A percentile compares a stretch with the other conserved stretches of the same genome.
These are phyloP conservation scores for Periophthalmus modestus DNA, from an alignment of 2,113 vertebrate genomes.

Conservation along the genomic window DNA sequence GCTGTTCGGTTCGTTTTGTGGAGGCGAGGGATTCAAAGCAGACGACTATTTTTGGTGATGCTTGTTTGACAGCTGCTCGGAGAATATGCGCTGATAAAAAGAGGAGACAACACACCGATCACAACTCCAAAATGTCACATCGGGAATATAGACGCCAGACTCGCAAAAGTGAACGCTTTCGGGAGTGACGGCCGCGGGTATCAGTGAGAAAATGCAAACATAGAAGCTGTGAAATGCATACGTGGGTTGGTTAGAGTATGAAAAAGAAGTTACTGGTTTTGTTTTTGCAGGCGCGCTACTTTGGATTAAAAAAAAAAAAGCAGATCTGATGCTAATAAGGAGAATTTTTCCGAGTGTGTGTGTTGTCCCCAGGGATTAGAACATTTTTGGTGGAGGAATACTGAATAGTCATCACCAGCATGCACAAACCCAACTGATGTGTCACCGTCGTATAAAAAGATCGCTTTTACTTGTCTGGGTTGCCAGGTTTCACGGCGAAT, in stretches of 20 bases:
- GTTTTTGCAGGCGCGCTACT: too few relatives aligned
- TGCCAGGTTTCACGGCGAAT: not conserved
- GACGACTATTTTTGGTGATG: slow-evolving; percentile 41
- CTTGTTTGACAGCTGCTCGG: slow-evolving; percentile 15
- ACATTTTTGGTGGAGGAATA: not conserved
- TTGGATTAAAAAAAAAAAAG: not conserved
- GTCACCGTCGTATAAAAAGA: not conserved
- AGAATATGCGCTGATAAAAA: slow-evolving; percentile 37
- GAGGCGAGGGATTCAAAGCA: slow-evolving; percentile 20
- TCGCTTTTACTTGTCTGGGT: not conserved
- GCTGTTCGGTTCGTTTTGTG: slow-evolving; percentile 13
- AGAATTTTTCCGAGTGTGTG: not conserved
- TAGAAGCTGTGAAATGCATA: not conserved
- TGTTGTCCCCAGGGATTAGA: not conserved
- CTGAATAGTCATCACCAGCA: not conserved
- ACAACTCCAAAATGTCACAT: slow-evolving; percentile 22
- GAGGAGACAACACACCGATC: not conserved
- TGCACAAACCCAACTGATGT: not conserved
- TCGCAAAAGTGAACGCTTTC: slow-evolving; percentile 15
- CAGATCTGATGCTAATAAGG: not conserved
- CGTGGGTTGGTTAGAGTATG: too few relatives aligned
- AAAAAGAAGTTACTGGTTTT: too few relatives aligned
- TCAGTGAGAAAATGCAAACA: not conserved
- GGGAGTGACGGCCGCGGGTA: not conserved
- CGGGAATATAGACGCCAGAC: not conserved